A percentile compares a stretch with the other conserved stretches of the same genome.
These are phyloP conservation scores for Rhipidura dahli DNA, from an alignment of 2,113 vertebrate genomes.

Conservation along the genomic window DNA sequence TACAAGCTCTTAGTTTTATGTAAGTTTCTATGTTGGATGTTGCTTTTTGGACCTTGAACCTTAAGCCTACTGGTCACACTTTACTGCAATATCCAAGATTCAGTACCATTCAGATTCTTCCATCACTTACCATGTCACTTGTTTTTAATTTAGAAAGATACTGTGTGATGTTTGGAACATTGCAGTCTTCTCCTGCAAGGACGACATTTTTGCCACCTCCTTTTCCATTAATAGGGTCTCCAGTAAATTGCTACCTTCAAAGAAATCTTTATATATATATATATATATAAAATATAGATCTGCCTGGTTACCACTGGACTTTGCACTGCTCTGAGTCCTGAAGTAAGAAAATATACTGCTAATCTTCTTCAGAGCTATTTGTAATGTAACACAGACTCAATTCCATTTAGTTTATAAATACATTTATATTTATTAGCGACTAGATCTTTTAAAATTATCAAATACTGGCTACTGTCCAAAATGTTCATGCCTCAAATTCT, in stretches of 20 bases:
- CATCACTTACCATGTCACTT: rapidly evolving
- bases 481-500: not conserved
- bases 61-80: not conserved
- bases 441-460: not conserved
- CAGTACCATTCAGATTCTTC: not conserved
- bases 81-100: not conserved
- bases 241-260: not conserved
- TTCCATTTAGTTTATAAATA: not conserved
- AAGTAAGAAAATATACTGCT: not conserved
- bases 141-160: not conserved
- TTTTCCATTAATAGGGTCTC: not conserved
- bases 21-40: not conserved
- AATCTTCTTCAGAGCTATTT: not conserved
- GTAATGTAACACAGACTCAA: not conserved
- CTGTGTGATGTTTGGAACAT: not conserved
- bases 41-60: not conserved
- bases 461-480: not conserved
- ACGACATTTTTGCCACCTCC: not conserved
- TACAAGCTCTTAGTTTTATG: not conserved
- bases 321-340: not conserved
- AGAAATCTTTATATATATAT: not conserved
- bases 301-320: not conserved
- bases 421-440: not conserved
- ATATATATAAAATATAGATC: not conserved
- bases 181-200: not conserved